A percentile compares a stretch with the other conserved stretches of the same genome.
Evolutionary conservation across 1,140 invertebrate genomes (phyloP).

Genomic region (Drosophila bocki): DNA sequence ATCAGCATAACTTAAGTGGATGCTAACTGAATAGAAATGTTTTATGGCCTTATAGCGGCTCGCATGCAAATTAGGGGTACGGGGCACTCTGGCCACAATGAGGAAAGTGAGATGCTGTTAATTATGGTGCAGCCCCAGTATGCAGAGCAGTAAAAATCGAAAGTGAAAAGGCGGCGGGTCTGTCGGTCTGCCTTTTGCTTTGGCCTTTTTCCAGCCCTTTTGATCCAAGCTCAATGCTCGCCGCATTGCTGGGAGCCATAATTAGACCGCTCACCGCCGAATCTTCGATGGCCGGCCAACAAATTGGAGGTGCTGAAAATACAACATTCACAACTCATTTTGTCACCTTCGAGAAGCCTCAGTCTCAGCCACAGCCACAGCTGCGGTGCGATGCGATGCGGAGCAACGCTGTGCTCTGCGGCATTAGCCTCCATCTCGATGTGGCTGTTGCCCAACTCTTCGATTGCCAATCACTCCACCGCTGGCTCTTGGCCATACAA

Average conservation of each 20-base stretch:
- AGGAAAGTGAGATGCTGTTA: constrained; percentile 67
- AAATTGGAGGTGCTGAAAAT: constrained; percentile 51
- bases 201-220: constrained; percentile 20
- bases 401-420: constrained; percentile 1
- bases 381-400: background rate
- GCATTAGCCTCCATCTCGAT: constrained; percentile 70
- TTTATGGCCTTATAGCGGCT: constrained; percentile 74
- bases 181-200: background rate
- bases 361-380: constrained; percentile 1
- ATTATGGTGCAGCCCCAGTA: constrained; percentile 66
- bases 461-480: constrained; percentile 77
- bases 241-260: constrained; percentile 48
- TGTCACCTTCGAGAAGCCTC: constrained; percentile 78
- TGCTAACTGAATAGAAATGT: constrained; percentile 75
- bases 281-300: constrained; percentile 28
- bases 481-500: constrained; percentile 77
- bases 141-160: constrained; percentile 63
- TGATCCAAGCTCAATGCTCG: constrained; percentile 8
- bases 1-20: constrained; percentile 64
- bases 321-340: constrained; percentile 45
- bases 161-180: constrained; percentile 62
- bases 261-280: constrained; percentile 61
- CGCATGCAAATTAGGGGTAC: constrained; percentile 71
- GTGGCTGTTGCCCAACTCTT: constrained; percentile 74
- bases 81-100: constrained; percentile 49